Conservation (phyloP, 30 jellyfish, hydroid and myxozoan genomes). For the Aurelia sp. region DNA sequence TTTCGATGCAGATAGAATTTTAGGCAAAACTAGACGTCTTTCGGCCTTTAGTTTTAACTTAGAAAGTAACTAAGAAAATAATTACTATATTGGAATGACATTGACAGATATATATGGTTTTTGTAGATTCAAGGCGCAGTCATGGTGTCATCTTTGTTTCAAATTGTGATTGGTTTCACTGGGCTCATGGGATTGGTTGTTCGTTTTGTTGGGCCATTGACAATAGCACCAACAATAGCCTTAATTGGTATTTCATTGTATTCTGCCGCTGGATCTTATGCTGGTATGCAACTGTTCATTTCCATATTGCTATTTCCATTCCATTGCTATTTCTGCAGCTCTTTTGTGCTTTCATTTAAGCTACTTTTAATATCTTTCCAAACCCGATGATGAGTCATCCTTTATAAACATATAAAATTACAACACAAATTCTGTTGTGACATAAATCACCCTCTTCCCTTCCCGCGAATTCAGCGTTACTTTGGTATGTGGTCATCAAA, state of each 20-base stretch:
- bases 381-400: too few species aligned
- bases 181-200: conserved; percentile 82
- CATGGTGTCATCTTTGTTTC: conserved; percentile 91
- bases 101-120: background rate
- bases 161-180: conserved; percentile 87
- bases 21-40: too few species aligned
- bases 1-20: too few species aligned
- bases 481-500: too few species aligned
- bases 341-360: too few species aligned
- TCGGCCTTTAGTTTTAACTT: too few species aligned
- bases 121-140: conserved; percentile 96
- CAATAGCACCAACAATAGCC: conserved; percentile 94
- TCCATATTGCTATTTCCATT: background rate
- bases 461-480: too few species aligned
- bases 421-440: too few species aligned
- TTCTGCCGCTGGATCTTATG: conserved; percentile 84
- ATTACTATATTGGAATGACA: background rate
- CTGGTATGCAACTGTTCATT: conserved; percentile 57
- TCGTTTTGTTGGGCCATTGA: conserved; percentile 89
- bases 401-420: too few species aligned
- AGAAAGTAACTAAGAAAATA: too few species aligned
- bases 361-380: too few species aligned
- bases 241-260: conserved; percentile 87
- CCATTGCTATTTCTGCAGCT: background rate
- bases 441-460: too few species aligned